Percentiles rank a stretch among this genome's conserved stretches.
These are phyloP conservation scores for Corapipo altera DNA, from an alignment of 2,113 vertebrate species.

Conservation along the genomic window DNA sequence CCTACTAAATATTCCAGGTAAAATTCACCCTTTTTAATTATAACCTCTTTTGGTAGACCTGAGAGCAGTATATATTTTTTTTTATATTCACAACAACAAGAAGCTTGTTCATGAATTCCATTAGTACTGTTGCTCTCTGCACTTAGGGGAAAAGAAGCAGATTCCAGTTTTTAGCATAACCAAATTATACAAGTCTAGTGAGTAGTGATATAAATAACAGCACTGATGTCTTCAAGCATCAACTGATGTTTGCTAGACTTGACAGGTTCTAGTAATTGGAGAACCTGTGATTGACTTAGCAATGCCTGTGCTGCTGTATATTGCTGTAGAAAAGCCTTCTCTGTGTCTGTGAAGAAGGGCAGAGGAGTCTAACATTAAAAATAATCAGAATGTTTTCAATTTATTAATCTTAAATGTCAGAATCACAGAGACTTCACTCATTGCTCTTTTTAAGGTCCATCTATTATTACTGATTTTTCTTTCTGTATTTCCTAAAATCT, in stretches of 20 bases:
- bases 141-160: neutral
- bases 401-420: neutral
- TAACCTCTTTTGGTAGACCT: neutral
- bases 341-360: neutral
- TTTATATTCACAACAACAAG: neutral
- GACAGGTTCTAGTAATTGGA: slow-evolving; percentile 40
- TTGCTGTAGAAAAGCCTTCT: neutral
- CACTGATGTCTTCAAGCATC: slow-evolving; percentile 31
- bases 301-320: neutral
- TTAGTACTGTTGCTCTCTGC: neutral
- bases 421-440: neutral
- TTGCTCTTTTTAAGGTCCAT: neutral
- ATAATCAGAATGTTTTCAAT: neutral
- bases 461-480: slow-evolving; percentile 6
- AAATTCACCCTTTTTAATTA: neutral
- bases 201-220: slow-evolving; percentile 38
- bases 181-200: slow-evolving; percentile 41
- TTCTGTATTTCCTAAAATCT: neutral
- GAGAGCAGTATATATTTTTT: neutral
- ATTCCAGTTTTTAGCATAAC: slow-evolving; percentile 36
- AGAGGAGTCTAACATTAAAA: neutral
- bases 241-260: slow-evolving; percentile 11
- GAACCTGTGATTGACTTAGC: slow-evolving; percentile 20
- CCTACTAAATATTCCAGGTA: neutral
- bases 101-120: slow-evolving; percentile 6